Conservation (phyloP, 2,113 vertebrate species). For the Erythrolamprus reginae region DNA sequence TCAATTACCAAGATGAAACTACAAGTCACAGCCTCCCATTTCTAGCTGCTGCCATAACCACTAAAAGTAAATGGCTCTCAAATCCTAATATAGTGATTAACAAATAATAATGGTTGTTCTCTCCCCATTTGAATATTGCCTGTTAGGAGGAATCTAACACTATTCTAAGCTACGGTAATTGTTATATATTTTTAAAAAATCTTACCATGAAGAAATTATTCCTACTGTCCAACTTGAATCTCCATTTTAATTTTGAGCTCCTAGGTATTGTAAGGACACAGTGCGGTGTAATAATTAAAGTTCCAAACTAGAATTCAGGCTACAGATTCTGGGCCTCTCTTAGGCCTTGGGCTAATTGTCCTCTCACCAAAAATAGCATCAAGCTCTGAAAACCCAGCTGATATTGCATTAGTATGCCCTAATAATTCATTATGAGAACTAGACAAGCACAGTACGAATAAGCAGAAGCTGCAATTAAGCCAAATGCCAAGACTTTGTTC, state of each 20-base stretch:
- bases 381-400: neutral
- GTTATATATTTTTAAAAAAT: neutral
- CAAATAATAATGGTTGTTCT: neutral
- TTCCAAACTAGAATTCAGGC: neutral
- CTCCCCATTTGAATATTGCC: neutral
- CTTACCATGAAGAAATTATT: too few species aligned
- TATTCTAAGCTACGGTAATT: neutral
- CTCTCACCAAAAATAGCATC: neutral
- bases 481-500: neutral
- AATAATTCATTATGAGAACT: neutral
- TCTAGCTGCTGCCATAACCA: neutral
- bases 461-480: neutral
- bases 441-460: neutral
- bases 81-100: neutral
- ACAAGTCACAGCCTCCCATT: neutral
- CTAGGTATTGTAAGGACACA: neutral
- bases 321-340: neutral
- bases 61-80: neutral
- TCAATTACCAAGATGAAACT: neutral
- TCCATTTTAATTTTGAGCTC: neutral
- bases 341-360: neutral
- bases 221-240: neutral
- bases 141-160: neutral
- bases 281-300: neutral
- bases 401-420: neutral